These are phyloP conservation scores for Leuciscus idus DNA, from an alignment of 2,113 vertebrate species.

Conservation along the genomic window DNA sequence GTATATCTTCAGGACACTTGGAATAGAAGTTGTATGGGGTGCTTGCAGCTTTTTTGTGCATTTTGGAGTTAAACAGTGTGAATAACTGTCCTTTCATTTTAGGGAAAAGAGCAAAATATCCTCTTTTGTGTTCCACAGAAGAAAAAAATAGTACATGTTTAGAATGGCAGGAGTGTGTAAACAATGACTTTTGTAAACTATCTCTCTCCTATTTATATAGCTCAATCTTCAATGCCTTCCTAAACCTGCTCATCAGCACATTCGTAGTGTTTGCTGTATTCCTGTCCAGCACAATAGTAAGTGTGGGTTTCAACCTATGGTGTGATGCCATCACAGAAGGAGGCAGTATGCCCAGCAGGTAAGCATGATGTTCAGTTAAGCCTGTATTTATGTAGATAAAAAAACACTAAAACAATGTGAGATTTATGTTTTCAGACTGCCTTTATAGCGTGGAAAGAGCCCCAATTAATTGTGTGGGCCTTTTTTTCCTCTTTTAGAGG, in stretches of 20 bases:
- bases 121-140: not conserved
- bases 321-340: constrained; percentile 85
- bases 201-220: constrained; percentile 64
- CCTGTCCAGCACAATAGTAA: constrained; percentile 86
- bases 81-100: not conserved
- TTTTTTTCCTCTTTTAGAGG: not conserved
- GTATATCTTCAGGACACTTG: too few species aligned
- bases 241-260: constrained; percentile 84
- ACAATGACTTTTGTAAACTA: not conserved
- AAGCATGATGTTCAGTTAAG: constrained; percentile 9
- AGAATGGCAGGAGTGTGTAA: not conserved
- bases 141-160: not conserved
- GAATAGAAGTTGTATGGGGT: too few species aligned
- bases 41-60: too few species aligned
- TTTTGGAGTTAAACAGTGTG: not conserved
- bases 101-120: not conserved
- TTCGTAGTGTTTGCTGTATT: constrained; percentile 82
- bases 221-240: constrained; percentile 84
- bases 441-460: not conserved
- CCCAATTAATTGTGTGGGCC: not conserved
- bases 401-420: not conserved
- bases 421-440: not conserved
- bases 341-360: constrained; percentile 81
- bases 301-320: constrained; percentile 87
- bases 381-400: not conserved